Evolutionary conservation across 2,797 vertebrate species (phyloP).

Genomic region (Eulemur coronatus): DNA sequence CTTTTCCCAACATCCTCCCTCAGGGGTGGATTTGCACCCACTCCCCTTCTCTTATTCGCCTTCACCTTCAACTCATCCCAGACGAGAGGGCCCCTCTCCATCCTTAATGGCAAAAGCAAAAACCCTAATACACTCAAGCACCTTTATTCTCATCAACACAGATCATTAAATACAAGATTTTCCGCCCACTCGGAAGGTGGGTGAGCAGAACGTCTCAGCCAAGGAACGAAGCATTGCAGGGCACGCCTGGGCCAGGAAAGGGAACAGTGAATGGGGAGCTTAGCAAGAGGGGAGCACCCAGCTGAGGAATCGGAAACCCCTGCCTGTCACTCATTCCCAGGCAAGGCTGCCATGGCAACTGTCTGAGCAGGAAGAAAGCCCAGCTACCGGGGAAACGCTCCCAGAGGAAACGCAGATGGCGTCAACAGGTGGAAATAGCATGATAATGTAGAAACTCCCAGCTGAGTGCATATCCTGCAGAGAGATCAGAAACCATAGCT

Average conservation of each 20-base stretch:
- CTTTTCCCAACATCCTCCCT: neutral
- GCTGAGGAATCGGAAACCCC: too few species aligned
- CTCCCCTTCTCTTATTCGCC: neutral
- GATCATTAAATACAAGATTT: neutral
- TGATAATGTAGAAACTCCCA: neutral
- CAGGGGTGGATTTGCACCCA: neutral
- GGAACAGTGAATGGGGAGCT: neutral
- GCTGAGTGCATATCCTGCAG: neutral
- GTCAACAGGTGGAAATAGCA: neutral
- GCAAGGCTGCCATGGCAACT: neutral
- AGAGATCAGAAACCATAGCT: neutral
- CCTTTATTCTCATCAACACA: neutral
- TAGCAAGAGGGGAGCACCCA: neutral
- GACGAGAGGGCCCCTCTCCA: neutral
- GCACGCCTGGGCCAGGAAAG: neutral
- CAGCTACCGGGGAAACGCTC: neutral
- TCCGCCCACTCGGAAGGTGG: neutral
- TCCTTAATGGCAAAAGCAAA: neutral
- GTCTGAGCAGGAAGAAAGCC: neutral
- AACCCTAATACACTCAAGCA: neutral
- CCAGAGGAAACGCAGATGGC: neutral
- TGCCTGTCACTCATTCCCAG: neutral
- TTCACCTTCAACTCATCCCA: neutral
- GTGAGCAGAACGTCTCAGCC: neutral
- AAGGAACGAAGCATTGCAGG: neutral